Evolutionary conservation across 2,888 invertebrate genomes (phyloP), one percentile per base, ranked within the genome.

Genomic region (Litoditis marina): DNA sequence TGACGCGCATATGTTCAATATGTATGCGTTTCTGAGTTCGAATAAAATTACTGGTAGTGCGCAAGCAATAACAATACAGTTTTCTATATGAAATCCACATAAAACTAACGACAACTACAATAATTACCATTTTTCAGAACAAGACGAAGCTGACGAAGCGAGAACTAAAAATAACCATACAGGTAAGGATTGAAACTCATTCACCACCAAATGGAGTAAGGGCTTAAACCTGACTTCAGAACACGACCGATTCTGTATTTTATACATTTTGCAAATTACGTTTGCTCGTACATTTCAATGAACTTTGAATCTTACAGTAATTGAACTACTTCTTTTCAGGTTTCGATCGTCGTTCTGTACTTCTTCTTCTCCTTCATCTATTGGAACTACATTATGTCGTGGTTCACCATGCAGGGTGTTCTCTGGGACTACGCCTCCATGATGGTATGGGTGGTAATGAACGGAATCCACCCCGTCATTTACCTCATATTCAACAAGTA

Each of bases 401-500:
- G 49, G 2, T 5, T 58, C 25, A 8, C 44, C 11, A 25, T 31
- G 25, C 30, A n/a, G 1, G 51, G 46, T 36, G n/a, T 52, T 19
- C 52, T 46, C 27, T 57, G 47, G 47, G 30, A 52, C 8, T 60
- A 22, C 30, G 1, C 31, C 4, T 60, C 60, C 27, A 52, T 60
- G 52, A 7, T 60, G 51, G 53, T 60, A 8, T 60, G 60, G 60
- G 42, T 60, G 2, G 30, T 60, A 11, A 60, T 60, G 60, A 60
- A 60, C 22, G 60, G 60, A 19, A 60, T 60, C 30, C 60, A 60
- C 31, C 47, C 60, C 13, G 27, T 60, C 16, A 60, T 60, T 3
- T 60, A 60, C 22, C 60, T 60, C 31, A 53, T 60, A 25, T 60
- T 60, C 52, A 60, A 60, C 46, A 49, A 60, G 60, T 60, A 32